phyloP scores from a whole-genome alignment of 2,888 invertebrate species.

The Pandemis heparana region DNA sequence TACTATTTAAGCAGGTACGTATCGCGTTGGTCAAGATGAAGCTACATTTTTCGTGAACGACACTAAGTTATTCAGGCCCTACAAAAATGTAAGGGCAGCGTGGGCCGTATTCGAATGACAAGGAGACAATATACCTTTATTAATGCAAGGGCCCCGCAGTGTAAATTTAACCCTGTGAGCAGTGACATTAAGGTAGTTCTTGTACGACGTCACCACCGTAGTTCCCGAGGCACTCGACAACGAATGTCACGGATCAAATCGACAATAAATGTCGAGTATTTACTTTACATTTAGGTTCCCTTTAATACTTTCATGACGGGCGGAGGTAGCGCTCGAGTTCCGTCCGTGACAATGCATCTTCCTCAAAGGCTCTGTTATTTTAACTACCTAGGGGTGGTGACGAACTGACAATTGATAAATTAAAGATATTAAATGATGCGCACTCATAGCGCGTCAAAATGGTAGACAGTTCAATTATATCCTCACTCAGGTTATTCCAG shows the following conservation, averaged over 20 bases:
- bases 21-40: not conserved
- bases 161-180: slow-evolving; percentile 49
- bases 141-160: slow-evolving; percentile 30
- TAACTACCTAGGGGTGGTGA: slow-evolving; percentile 44
- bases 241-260: slow-evolving; percentile 77
- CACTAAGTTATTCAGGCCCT: slow-evolving; percentile 58
- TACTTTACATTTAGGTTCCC: slow-evolving; percentile 78
- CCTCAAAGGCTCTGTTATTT: slow-evolving; percentile 67
- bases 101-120: slow-evolving; percentile 67
- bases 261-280: slow-evolving; percentile 80
- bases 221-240: slow-evolving; percentile 53
- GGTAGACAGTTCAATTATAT: slow-evolving; percentile 1
- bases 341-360: slow-evolving; percentile 74
- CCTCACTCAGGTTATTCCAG: not conserved
- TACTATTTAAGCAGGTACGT: too few species aligned
- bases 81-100: slow-evolving; percentile 63
- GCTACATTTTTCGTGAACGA: not conserved
- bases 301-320: slow-evolving; percentile 70
- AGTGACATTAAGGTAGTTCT: not conserved
- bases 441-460: not conserved
- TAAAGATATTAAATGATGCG: slow-evolving; percentile 30
- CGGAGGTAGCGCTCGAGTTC: slow-evolving; percentile 67
- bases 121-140: slow-evolving; percentile 52
- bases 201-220: slow-evolving; percentile 2
- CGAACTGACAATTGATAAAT: slow-evolving; percentile 27